A percentile compares a stretch with the other conserved stretches of the same genome.
These are phyloP conservation scores for Magallana ariakensis DNA, from an alignment of 1,140 invertebrate species.

Conservation along the genomic window DNA sequence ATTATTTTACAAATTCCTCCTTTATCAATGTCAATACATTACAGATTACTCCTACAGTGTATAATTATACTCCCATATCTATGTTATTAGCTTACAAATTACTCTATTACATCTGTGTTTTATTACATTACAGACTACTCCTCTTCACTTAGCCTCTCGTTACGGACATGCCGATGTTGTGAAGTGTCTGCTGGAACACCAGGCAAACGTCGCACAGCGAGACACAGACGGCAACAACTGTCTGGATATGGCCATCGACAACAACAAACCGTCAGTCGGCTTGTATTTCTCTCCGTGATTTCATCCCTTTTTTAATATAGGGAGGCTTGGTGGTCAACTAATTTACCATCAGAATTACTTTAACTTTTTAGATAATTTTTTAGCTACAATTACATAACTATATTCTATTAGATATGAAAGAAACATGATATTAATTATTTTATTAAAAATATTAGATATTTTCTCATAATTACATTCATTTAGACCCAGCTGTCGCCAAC, in stretches of 20 bases:
- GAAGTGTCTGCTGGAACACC: conserved; percentile 76
- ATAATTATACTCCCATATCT: neutral
- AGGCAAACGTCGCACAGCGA: conserved; percentile 76
- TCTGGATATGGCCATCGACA: conserved; percentile 81
- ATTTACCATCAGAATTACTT: too few relatives aligned
- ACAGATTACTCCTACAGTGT: neutral
- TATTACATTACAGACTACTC: conserved; percentile 69
- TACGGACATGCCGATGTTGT: conserved; percentile 79
- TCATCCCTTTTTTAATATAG: too few relatives aligned
- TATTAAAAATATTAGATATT: too few relatives aligned
- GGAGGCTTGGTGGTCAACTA: too few relatives aligned
- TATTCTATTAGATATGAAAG: too few relatives aligned
- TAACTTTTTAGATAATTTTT: too few relatives aligned
- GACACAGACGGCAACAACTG: conserved; percentile 80
- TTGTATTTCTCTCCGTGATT: too few relatives aligned
- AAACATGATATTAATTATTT: too few relatives aligned
- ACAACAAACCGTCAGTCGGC: conserved; percentile 74
- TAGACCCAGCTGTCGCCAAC: too few relatives aligned
- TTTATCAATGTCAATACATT: neutral
- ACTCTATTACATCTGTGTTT: neutral
- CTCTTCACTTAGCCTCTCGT: conserved; percentile 78
- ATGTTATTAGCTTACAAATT: neutral
- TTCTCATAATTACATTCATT: too few relatives aligned
- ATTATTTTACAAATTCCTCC: too few relatives aligned
- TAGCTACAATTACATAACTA: too few relatives aligned